Conservation (phyloP, 2,113 vertebrate species). For the Sitta europaea region DNA sequence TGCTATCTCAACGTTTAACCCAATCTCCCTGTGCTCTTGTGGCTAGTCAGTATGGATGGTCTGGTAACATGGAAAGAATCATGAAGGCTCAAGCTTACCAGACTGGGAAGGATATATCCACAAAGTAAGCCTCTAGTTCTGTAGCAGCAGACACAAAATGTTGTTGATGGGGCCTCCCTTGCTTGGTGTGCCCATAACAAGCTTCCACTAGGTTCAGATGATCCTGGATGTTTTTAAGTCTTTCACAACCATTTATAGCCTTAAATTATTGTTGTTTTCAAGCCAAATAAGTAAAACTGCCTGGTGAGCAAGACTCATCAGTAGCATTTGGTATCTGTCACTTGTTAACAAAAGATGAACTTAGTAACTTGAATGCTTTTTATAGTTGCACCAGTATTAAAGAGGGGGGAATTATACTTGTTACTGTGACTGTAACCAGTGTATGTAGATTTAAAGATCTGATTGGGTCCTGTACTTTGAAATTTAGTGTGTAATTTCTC, state of each 20-base stretch:
- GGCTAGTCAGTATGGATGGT: constrained; percentile 98
- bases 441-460: not conserved
- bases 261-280: not conserved
- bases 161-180: not conserved
- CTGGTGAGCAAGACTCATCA: not conserved
- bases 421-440: not conserved
- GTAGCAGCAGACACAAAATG: not conserved
- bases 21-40: constrained; percentile 93
- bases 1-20: constrained; percentile 92
- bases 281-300: not conserved
- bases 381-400: not conserved
- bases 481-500: not conserved
- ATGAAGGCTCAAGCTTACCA: constrained; percentile 99
- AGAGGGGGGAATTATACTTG: not conserved
- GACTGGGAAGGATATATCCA: constrained; percentile 98
- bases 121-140: constrained; percentile 77
- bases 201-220: not conserved
- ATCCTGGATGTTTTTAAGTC: not conserved
- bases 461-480: not conserved
- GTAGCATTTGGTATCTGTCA: not conserved
- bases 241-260: not conserved
- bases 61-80: constrained; percentile 98
- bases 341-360: not conserved
- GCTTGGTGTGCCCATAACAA: not conserved
- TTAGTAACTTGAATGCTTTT: not conserved